These are phyloP conservation scores for Trimorus sp. DNA, from an alignment of 2,888 invertebrate species.

Conservation along the genomic window DNA sequence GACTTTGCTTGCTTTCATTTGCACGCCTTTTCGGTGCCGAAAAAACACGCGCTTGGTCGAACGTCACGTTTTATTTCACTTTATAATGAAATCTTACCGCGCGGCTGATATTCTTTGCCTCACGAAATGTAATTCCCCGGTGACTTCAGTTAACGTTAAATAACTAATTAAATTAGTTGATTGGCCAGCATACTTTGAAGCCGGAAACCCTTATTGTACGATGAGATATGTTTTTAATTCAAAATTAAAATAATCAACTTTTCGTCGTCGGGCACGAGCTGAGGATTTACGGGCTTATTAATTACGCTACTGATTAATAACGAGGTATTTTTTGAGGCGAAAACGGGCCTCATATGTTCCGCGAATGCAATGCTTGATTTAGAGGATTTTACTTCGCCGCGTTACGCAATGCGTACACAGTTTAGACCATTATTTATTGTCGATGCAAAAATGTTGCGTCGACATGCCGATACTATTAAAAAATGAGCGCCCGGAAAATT, in stretches of 20 bases:
- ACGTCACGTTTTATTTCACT: slow-evolving; percentile 46
- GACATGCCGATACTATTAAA: too few relatives aligned
- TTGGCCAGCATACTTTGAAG: slow-evolving; percentile 47
- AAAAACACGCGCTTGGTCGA: slow-evolving; percentile 29
- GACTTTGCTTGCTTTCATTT: slow-evolving; percentile 3
- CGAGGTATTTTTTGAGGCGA: slow-evolving; percentile 1
- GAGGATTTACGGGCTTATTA: slow-evolving; percentile 2
- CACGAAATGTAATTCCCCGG: slow-evolving; percentile 48
- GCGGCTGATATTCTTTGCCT: slow-evolving; percentile 36
- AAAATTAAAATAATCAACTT: slow-evolving; percentile 47
- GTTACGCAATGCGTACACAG: too few relatives aligned
- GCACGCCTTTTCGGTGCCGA: background rate
- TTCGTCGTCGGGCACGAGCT: slow-evolving; percentile 3
- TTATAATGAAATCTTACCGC: slow-evolving; percentile 36
- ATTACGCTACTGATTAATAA: slow-evolving; percentile 18
- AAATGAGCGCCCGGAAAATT: too few relatives aligned
- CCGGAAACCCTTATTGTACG: slow-evolving; percentile 41
- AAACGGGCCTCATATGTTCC: background rate
- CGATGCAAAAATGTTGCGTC: too few relatives aligned
- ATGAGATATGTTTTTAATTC: slow-evolving; percentile 53
- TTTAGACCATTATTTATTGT: too few relatives aligned
- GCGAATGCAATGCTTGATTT: too few relatives aligned
- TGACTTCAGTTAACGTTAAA: slow-evolving; percentile 56
- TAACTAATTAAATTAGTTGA: slow-evolving; percentile 61
- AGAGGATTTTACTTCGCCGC: too few relatives aligned